Base-by-base conservation (phyloP, 35 echinoderm and acorn worm genomes). In the Strongylocentrotus purpuratus region DNA sequence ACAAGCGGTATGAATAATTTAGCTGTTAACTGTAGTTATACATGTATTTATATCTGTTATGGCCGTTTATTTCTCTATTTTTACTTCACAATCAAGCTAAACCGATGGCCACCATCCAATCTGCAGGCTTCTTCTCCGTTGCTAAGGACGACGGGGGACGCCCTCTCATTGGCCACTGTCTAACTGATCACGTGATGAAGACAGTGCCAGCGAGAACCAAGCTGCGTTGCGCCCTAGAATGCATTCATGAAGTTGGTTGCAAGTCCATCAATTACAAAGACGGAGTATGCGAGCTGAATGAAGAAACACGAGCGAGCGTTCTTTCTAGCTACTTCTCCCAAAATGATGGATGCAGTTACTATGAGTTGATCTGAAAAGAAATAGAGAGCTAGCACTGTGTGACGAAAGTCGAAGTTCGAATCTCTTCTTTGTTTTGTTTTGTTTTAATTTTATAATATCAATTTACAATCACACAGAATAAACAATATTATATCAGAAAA, bases 121-220 rank as follows among this genome's bases (percentile, higher is more conserved):
- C 50, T 15, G 10, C 85, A 31, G 85, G n/a, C 33, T 33, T 31
- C 7, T 86, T 86, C 85, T 31, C 85, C 10, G 10, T 86, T 31
- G 33, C 28, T 31, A 86, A 86, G n/a, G 85, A 31, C 28, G n/a
- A 31, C 85, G 85, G 3, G 28, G 85, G 85, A 31, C 33, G n/a
- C n/a, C 28, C n/a, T 33, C n/a, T 86, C 11, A 86, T 33, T 33
- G 33, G 33, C 12, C 20, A 86, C 22, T 86, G 85, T 86, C 85
- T 86, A 1, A 86, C 85, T 31, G 85, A 86, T 86, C 85, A 86
- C 85, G 25, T 86, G 85, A 86, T 86, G 33, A 86, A 31, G 85
- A 86, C 85, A 13, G 33, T 86, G 28, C 33, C 85, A 31, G 33
- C 85, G 1, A 86, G n/a, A 8, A 86, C n/a, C 85, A 86, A 31